Evolutionary conservation across 2,797 vertebrate genomes (phyloP).

Genomic region (Chaetodon trifasciatus): DNA sequence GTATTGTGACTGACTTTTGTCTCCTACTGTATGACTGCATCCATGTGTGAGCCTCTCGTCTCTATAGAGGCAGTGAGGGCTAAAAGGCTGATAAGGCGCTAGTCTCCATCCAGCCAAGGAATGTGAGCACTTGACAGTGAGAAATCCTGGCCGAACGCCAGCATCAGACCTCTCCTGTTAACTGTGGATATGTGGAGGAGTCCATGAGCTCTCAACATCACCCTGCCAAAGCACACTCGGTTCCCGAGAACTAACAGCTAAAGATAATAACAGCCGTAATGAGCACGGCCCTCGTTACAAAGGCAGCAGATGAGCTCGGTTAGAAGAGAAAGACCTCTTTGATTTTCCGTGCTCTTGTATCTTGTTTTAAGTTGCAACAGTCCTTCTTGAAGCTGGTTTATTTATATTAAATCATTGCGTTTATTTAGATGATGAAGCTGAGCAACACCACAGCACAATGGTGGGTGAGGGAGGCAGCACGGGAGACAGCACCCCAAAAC

Average conservation of each 20-base stretch:
- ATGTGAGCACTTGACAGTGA: conserved; percentile 79
- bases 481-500: conserved; percentile 91
- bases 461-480: conserved; percentile 88
- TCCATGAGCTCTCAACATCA: conserved; percentile 67
- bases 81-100: conserved; percentile 76
- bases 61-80: conserved; percentile 44
- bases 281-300: conserved; percentile 43
- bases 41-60: conserved; percentile 36
- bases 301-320: conserved; percentile 40
- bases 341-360: neutral
- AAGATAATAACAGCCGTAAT: conserved; percentile 73
- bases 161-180: conserved; percentile 66
- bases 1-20: conserved; percentile 21
- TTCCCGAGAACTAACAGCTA: conserved; percentile 69
- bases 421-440: conserved; percentile 87
- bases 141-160: conserved; percentile 71
- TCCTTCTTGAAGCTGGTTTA: neutral
- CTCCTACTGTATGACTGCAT: conserved; percentile 39
- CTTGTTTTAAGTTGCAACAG: neutral
- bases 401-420: neutral
- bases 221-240: conserved; percentile 78
- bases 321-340: conserved; percentile 11
- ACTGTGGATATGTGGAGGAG: conserved; percentile 75
- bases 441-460: conserved; percentile 82
- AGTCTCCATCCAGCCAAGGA: conserved; percentile 74